Base-by-base conservation (phyloP, 2,797 vertebrate genomes). In the Myotis planiceps region DNA sequence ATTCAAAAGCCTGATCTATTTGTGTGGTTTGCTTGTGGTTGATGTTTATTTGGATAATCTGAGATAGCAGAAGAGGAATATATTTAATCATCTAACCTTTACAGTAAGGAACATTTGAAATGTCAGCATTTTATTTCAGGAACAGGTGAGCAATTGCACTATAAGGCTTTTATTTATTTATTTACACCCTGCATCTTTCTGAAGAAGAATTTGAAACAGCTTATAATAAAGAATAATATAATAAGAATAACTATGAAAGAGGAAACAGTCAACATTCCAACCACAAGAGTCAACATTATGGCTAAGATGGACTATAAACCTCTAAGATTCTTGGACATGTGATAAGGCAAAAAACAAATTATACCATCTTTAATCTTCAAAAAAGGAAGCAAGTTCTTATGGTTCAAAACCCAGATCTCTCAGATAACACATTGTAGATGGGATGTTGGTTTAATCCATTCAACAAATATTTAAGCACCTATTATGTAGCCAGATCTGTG, bases 21-120 rank as follows among this genome's bases (percentile, higher is more conserved):
- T 96, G 37, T 92, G 69, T 96, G 84, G 76, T 96, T 96, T 96
- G 65, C 58, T 68, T 76, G 89, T 49, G 14, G 42, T 55, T 93
- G 94, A 85, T 97, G 96, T 97, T 98, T 97, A 91, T 97, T 96
- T 97, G 92, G 60, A 39, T 97, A 97, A 97, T 97, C 95, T 97
- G 78, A 83, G 82, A 74, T 79, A 92, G 92, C 94, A 94, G 93
- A 92, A 92, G 76, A 96, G 93, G 92, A 95, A 95, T 97, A 82
- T 90, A 94, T 96, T 97, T 98, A 97, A 97, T 94, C 96, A 94
- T 32, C 81, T 98, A 97, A 97, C 96, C 97, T 97, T 97, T 98
- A 93, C 90, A 96, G 83, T 55, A 80, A 93, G 92, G 68, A 88
- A 76, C 88, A 95, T 95, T 92, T 96, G 79, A 97, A 98, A 98